Conservation (phyloP, 2,888 invertebrate genomes). For the Aphodius sticticus region DNA sequence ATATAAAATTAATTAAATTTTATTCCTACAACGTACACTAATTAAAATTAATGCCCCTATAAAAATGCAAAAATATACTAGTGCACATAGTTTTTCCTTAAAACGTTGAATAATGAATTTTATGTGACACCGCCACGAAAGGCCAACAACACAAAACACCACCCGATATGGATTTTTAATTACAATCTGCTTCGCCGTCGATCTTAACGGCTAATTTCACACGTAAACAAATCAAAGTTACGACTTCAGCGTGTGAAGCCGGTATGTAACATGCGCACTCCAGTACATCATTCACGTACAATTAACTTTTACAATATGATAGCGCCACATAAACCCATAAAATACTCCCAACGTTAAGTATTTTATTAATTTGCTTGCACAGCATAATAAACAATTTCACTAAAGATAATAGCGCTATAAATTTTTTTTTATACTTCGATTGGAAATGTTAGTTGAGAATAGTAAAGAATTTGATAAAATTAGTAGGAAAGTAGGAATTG, state of each 20-base stretch:
- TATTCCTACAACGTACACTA: neutral
- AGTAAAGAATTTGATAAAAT: neutral
- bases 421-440: too few relatives aligned
- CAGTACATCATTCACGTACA: neutral
- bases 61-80: neutral
- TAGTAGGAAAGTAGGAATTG: neutral
- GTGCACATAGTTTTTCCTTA: neutral
- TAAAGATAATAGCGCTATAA: too few relatives aligned
- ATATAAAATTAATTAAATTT: constrained; percentile 4
- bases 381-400: too few relatives aligned
- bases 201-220: neutral
- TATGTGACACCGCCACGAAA: neutral
- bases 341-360: too few relatives aligned
- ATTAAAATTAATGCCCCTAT: neutral
- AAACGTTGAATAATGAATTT: neutral
- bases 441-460: too few relatives aligned
- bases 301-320: neutral
- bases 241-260: neutral
- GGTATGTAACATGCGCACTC: neutral
- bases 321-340: neutral
- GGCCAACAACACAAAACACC: neutral
- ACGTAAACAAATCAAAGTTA: neutral
- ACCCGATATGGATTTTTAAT: neutral
- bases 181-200: neutral
- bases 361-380: too few relatives aligned